phyloP scores from a whole-genome alignment of 2,888 invertebrate genomes.

The Arge pagana region DNA sequence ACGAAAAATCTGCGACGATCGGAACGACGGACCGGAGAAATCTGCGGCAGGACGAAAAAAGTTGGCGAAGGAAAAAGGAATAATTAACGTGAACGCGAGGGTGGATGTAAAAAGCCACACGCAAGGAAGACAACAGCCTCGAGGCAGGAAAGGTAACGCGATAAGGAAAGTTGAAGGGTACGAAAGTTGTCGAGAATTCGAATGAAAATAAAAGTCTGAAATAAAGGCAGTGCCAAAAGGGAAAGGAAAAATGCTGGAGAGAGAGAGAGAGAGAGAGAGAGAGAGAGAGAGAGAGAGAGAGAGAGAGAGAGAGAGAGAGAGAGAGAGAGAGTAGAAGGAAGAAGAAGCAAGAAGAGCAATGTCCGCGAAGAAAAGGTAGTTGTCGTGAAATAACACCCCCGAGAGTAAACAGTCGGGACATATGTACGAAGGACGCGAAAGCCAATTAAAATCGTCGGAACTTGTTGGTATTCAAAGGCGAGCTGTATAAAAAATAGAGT shows the following conservation, averaged over 20 bases:
- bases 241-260: not conserved
- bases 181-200: too few species aligned
- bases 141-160: too few species aligned
- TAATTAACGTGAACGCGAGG: too few species aligned
- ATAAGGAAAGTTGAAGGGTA: too few species aligned
- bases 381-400: conserved; percentile 3
- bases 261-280: conserved; percentile 5
- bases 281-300: conserved; percentile 1
- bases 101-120: too few species aligned
- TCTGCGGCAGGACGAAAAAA: too few species aligned
- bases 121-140: too few species aligned
- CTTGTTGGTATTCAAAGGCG: conserved; percentile 44
- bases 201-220: not conserved
- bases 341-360: too few species aligned
- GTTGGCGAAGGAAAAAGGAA: too few species aligned
- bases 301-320: not conserved
- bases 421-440: conserved; percentile 15
- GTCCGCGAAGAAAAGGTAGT: too few species aligned
- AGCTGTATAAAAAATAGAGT: conserved; percentile 42
- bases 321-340: not conserved
- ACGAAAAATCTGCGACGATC: too few species aligned
- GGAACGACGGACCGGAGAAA: too few species aligned
- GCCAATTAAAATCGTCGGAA: conserved; percentile 21
- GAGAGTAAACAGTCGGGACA: not conserved
- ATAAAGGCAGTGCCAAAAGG: not conserved